Conservation (phyloP, 2,888 invertebrate species). For the Dynastes hyllus region DNA sequence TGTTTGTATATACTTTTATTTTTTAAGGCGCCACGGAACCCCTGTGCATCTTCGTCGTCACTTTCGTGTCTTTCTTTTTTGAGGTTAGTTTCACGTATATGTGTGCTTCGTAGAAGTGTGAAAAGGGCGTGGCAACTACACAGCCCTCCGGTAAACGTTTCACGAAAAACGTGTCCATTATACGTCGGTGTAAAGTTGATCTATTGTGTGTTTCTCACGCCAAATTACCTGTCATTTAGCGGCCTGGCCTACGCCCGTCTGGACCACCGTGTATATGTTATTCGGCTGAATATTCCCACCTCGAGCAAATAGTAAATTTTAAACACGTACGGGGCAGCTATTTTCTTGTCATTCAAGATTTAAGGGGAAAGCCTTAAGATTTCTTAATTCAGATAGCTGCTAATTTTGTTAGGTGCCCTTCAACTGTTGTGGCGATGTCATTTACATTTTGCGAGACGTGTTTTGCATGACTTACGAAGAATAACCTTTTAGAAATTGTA, state of each 20-base stretch:
- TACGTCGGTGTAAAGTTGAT: slow-evolving; percentile 60
- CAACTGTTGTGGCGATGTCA: too few species aligned
- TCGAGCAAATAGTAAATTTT: slow-evolving; percentile 4
- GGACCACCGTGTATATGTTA: slow-evolving; percentile 45
- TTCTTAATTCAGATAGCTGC: too few species aligned
- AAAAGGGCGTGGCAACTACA: slow-evolving; percentile 62
- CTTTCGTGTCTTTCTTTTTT: slow-evolving; percentile 1
- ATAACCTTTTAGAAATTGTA: too few species aligned
- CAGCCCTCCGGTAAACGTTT: slow-evolving; percentile 37
- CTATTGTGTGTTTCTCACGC: slow-evolving; percentile 62
- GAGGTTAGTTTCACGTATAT: slow-evolving; percentile 17
- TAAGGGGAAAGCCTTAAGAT: too few species aligned
- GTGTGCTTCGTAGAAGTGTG: slow-evolving; percentile 59
- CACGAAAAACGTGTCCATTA: slow-evolving; percentile 49
- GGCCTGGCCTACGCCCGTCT: slow-evolving; percentile 60
- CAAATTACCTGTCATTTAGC: slow-evolving; percentile 65
- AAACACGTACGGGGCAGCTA: not conserved
- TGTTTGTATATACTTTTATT: slow-evolving; percentile 37
- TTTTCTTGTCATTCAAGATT: not conserved
- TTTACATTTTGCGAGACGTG: too few species aligned
- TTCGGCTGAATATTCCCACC: slow-evolving; percentile 31
- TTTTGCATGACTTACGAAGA: too few species aligned
- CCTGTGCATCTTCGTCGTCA: slow-evolving; percentile 9
- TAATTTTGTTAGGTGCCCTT: too few species aligned
- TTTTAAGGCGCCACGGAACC: slow-evolving; percentile 44